Percentiles rank a stretch among this genome's conserved stretches.
Evolutionary conservation across 1,140 invertebrate genomes (phyloP).

Genomic region (Lepidurus couesii): DNA sequence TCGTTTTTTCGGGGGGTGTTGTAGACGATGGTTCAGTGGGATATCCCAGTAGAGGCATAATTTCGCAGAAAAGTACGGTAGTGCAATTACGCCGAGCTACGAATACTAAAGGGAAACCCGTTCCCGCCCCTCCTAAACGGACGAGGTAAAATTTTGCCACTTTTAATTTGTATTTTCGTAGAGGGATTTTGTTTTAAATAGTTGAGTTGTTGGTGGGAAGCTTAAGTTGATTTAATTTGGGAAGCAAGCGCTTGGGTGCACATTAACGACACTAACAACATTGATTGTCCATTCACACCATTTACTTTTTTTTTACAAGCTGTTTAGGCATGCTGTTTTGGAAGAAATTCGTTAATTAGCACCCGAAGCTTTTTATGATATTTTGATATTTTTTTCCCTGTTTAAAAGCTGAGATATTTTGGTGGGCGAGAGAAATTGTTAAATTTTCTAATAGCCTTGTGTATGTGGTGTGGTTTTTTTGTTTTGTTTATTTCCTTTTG

Average conservation of each 20-base stretch:
- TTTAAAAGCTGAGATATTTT: background rate
- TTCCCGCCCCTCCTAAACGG: constrained; percentile 87
- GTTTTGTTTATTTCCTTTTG: background rate
- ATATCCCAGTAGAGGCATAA: background rate
- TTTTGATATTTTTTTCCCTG: background rate
- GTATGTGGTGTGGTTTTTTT: background rate
- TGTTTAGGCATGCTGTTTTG: background rate
- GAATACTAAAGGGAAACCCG: constrained; percentile 83
- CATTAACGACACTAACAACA: constrained; percentile 1
- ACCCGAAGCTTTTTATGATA: background rate
- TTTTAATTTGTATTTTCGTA: background rate
- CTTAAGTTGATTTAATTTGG: too few species aligned
- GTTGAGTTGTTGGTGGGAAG: background rate
- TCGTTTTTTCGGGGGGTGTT: too few species aligned
- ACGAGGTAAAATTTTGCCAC: constrained; percentile 61
- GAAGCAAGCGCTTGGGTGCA: constrained; percentile 9
- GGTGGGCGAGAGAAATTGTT: background rate
- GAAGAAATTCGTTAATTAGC: background rate
- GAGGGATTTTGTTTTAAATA: background rate
- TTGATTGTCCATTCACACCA: background rate
- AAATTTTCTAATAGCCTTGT: constrained; percentile 5
- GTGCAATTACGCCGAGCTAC: constrained; percentile 80
- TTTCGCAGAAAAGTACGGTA: constrained; percentile 42
- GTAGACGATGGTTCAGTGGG: constrained; percentile 1
- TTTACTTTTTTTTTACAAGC: background rate